Percentiles rank a stretch among this genome's conserved stretches.
phyloP scores from a whole-genome alignment of 2,888 invertebrate genomes.

The Hirtodrosophila alboralis region DNA sequence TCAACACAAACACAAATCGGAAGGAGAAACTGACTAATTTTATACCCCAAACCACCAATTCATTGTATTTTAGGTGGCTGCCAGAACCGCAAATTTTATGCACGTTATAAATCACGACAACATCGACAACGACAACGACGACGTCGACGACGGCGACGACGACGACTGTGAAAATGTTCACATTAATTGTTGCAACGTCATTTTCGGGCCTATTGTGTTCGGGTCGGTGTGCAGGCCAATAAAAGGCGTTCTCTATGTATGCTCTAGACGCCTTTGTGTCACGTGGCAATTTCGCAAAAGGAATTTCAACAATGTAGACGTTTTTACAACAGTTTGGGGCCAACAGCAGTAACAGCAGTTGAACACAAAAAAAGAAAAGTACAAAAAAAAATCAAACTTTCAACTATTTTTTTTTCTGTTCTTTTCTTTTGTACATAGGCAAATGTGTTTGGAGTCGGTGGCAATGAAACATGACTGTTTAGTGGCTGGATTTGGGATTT shows the following conservation, averaged over 20 bases:
- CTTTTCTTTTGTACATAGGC: constrained; percentile 50
- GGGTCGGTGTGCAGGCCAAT: constrained; percentile 53
- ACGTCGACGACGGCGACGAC: constrained; percentile 50
- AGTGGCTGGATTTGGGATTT: constrained; percentile 75
- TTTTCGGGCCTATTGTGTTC: constrained; percentile 75
- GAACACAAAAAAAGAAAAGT: constrained; percentile 24
- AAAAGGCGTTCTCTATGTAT: constrained; percentile 66
- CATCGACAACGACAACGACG: constrained; percentile 28
- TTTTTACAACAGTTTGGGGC: constrained; percentile 69
- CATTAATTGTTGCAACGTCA: constrained; percentile 81
- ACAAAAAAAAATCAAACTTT: constrained; percentile 44
- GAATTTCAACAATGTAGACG: constrained; percentile 82
- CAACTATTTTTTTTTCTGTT: constrained; percentile 64
- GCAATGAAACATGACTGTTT: constrained; percentile 68
- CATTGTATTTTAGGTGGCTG: constrained; percentile 64
- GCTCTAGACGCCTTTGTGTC: constrained; percentile 81
- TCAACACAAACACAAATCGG: constrained; percentile 5
- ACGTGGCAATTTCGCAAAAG: constrained; percentile 73
- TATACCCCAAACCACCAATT: constrained; percentile 21
- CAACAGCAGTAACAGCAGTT: constrained; percentile 11
- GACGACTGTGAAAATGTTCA: constrained; percentile 74
- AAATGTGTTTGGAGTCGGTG: constrained; percentile 51
- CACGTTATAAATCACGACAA: constrained; percentile 75
- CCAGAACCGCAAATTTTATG: constrained; percentile 73
- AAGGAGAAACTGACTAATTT: constrained; percentile 65